These are phyloP conservation scores for Petrolisthes cinctipes DNA, from an alignment of 2,888 invertebrate genomes.

Conservation along the genomic window DNA sequence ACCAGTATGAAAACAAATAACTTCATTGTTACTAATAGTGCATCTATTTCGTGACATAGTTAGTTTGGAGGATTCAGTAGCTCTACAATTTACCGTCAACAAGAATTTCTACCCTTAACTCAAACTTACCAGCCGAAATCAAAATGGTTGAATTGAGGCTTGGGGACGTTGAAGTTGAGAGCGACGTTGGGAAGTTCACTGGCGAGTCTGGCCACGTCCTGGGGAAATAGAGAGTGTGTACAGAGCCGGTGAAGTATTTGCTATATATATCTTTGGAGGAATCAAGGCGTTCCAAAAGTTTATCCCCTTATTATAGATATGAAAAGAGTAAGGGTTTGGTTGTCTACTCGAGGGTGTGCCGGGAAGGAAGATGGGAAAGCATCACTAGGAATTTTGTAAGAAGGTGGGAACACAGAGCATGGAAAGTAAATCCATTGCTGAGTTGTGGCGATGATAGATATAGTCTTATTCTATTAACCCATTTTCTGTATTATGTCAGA, in stretches of 20 bases:
- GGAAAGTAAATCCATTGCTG: too few species aligned
- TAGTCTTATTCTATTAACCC: too few species aligned
- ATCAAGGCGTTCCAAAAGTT: too few species aligned
- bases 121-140: conserved; percentile 76
- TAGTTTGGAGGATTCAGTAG: neutral
- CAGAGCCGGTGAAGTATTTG: neutral
- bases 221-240: neutral
- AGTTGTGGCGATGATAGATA: too few species aligned
- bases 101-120: neutral
- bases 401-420: too few species aligned
- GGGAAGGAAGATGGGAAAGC: too few species aligned
- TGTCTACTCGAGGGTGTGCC: too few species aligned
- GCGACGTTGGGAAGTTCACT: conserved; percentile 66
- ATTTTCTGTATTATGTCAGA: too few species aligned
- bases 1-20: neutral
- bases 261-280: too few species aligned
- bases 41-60: neutral
- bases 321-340: too few species aligned
- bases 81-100: neutral
- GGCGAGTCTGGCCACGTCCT: conserved; percentile 67
- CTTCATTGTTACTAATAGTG: neutral
- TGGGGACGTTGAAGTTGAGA: conserved; percentile 74
- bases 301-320: too few species aligned
- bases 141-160: conserved; percentile 79
- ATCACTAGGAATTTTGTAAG: too few species aligned